Evolutionary conservation across 2,113 vertebrate species (phyloP).

Genomic region (Trematomus loennbergii): DNA sequence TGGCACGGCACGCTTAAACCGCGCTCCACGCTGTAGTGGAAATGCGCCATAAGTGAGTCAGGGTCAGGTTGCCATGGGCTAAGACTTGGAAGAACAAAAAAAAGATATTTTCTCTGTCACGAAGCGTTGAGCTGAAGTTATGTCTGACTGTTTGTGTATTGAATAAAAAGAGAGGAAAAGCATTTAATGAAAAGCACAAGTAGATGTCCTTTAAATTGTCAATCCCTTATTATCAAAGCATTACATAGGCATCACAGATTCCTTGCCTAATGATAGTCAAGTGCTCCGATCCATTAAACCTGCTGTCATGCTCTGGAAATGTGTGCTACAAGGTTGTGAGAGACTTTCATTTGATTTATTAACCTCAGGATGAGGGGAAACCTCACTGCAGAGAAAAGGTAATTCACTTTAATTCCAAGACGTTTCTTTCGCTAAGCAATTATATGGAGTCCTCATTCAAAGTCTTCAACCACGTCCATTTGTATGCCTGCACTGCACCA

Average conservation of each 20-base stretch:
- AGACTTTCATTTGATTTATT: constrained; percentile 40
- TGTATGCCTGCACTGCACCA: constrained; percentile 29
- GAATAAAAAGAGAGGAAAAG: neutral
- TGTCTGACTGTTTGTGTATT: neutral
- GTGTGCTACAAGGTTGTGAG: constrained; percentile 17
- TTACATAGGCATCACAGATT: constrained; percentile 32
- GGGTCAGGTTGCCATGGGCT: constrained; percentile 8
- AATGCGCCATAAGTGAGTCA: neutral
- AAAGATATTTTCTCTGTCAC: neutral
- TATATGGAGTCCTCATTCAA: constrained; percentile 43
- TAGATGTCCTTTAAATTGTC: constrained; percentile 16
- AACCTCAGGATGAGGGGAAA: constrained; percentile 15
- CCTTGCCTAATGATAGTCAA: constrained; percentile 33
- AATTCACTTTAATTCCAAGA: constrained; percentile 49
- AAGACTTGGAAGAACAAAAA: neutral
- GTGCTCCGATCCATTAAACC: constrained; percentile 53
- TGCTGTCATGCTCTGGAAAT: constrained; percentile 47
- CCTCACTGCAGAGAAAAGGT: constrained; percentile 10
- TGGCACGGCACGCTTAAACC: too few relatives aligned
- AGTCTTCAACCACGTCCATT: constrained; percentile 32
- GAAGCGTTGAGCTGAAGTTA: neutral
- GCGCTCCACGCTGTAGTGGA: too few relatives aligned
- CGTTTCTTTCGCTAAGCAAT: constrained; percentile 31
- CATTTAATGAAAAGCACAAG: constrained; percentile 13
- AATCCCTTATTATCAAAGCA: constrained; percentile 48